Evolutionary conservation across 2,888 invertebrate genomes (phyloP), one percentile per base, ranked within the genome.

Genomic region (Capitulum mitella): DNA sequence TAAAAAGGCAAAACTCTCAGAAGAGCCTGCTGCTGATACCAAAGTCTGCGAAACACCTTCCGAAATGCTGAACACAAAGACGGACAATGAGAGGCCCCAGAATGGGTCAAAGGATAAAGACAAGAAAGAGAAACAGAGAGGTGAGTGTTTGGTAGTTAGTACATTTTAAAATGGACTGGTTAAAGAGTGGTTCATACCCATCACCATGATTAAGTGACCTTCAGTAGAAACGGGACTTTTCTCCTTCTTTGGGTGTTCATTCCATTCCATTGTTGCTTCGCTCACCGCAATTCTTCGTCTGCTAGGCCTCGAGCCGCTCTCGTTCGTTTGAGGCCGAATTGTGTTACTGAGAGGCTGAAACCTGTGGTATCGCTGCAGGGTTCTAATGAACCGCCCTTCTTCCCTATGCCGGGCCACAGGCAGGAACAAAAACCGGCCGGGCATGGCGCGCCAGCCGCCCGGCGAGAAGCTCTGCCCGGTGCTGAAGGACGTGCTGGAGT

Each of bases 401-500:
- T n/a, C 43, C 43, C 43, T 43, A 12, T 43, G 43, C 43, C 43
- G n/a, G n/a, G n/a, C n/a, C 43, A 12, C 12, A 58, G 70, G 70
- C 40, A 19, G 34, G 14, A 70, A 70, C 75, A 46, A 46, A 29
- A 29, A 46, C 26, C 46, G 43, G n/a, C 29, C 75, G 46, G 46
- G 46, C 5, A 22, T 16, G 29, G 29, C 43, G 12, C 75, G 75
- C n/a, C n/a, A 43, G 43, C 46, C 75, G 75, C 46, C 75, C 16
- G 29, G 16, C 46, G 29, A 76, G 46, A 76, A 76, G 75, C 46
- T 76, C 26, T 76, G 75, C 29, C 75, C 75, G 14, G 29, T 19
- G 75, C 32, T 76, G 46, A 76, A 76, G 75, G 46, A 76, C 32
- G 75, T 76, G 46, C 29, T 46, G 46, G n/a, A 6, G 10, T n/a